Percentiles rank a stretch among this genome's conserved stretches.
phyloP scores from a whole-genome alignment of 2,888 invertebrate genomes.

The Choristoneura rosaceana region DNA sequence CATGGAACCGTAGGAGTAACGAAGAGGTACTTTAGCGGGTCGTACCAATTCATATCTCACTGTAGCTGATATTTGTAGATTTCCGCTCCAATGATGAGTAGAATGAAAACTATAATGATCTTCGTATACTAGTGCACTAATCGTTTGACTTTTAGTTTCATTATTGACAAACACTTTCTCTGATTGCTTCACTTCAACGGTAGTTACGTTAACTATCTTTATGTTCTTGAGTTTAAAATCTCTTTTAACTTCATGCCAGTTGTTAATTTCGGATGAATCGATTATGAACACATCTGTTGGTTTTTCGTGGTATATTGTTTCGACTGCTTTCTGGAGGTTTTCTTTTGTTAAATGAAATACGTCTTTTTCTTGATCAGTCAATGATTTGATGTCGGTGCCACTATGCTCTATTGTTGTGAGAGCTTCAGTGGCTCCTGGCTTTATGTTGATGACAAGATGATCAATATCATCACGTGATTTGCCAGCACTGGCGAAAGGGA shows the following conservation, averaged over 20 bases:
- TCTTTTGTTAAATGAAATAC: neutral
- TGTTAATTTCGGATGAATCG: neutral
- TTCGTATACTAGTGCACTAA: neutral
- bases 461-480: too few species aligned
- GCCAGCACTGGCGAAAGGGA: neutral
- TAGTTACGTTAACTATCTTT: constrained; percentile 9
- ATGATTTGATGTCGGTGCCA: neutral
- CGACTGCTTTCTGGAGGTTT: neutral
- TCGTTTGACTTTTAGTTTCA: neutral
- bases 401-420: neutral
- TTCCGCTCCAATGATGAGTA: neutral
- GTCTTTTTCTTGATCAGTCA: neutral
- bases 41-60: neutral
- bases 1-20: neutral
- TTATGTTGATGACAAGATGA: neutral
- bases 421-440: neutral
- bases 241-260: constrained; percentile 28
- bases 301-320: neutral
- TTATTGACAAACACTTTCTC: neutral
- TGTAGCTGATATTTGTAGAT: neutral
- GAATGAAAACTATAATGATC: neutral
- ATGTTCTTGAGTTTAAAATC: constrained; percentile 12
- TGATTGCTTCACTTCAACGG: neutral
- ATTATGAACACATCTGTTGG: neutral
- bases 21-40: neutral